phyloP scores from a whole-genome alignment of 2,888 invertebrate species.

The Drosophila koepferae region DNA sequence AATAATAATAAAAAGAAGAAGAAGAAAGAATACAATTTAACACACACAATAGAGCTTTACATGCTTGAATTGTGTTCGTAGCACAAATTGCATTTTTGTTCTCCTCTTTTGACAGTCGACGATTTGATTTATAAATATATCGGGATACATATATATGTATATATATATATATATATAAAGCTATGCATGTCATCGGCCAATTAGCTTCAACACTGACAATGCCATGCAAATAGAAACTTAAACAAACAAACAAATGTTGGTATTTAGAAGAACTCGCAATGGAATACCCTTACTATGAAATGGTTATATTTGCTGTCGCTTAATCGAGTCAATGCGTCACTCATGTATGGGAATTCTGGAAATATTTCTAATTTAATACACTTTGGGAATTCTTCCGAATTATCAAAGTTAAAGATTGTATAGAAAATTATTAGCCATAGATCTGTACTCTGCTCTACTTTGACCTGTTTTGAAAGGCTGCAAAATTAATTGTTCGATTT shows the following conservation, averaged over 20 bases:
- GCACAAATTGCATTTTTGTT: conserved; percentile 34
- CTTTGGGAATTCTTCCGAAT: too few species aligned
- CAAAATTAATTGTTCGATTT: too few species aligned
- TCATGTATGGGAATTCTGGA: background rate
- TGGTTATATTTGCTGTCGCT: background rate
- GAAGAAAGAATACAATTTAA: conserved; percentile 35
- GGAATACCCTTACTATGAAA: background rate
- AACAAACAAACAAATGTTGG: background rate
- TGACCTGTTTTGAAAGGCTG: too few species aligned
- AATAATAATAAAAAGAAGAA: conserved; percentile 14
- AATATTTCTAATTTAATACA: too few species aligned
- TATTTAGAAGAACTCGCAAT: background rate
- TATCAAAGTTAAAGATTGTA: too few species aligned
- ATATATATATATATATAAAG: background rate
- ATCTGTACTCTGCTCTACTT: too few species aligned
- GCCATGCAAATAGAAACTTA: conserved; percentile 2
- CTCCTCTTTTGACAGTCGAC: conserved; percentile 22
- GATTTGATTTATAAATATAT: conserved; percentile 34
- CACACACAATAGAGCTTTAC: conserved; percentile 36
- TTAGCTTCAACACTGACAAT: conserved; percentile 41
- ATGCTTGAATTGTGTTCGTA: conserved; percentile 18
- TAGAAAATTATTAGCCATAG: too few species aligned
- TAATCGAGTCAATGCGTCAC: background rate
- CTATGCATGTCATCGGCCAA: conserved; percentile 52
- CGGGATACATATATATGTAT: background rate